phyloP scores from a whole-genome alignment of 2,113 vertebrate genomes.

The Corythaixoides concolor region DNA sequence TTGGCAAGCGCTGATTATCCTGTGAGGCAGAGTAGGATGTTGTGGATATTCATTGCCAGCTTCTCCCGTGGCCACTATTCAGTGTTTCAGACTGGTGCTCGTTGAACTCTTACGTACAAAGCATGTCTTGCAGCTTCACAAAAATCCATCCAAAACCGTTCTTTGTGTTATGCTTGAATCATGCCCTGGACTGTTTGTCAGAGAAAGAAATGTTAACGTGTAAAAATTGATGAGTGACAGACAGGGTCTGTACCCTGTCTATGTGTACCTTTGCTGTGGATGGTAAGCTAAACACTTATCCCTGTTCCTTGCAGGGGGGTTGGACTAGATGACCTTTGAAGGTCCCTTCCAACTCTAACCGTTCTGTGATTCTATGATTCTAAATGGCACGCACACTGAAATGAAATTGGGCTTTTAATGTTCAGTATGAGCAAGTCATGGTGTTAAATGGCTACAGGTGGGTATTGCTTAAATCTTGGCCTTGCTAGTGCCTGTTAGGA shows the following conservation, averaged over 20 bases:
- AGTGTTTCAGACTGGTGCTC: background rate
- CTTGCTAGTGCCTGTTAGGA: background rate
- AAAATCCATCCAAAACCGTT: background rate
- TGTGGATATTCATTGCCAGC: background rate
- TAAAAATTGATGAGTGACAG: background rate
- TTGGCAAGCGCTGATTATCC: background rate
- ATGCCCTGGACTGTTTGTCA: background rate
- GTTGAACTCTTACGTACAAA: fast-evolving
- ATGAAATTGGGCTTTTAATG: background rate
- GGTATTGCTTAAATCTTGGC: background rate
- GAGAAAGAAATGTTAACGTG: background rate
- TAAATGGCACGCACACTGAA: background rate
- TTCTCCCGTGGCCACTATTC: background rate
- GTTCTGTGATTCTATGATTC: too few species aligned
- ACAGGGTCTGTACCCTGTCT: background rate
- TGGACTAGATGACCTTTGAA: too few species aligned
- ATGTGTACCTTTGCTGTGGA: background rate
- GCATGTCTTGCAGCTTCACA: background rate
- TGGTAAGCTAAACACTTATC: background rate
- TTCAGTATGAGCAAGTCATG: background rate
- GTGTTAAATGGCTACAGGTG: background rate
- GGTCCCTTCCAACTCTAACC: too few species aligned
- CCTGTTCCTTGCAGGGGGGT: too few species aligned
- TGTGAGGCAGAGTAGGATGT: background rate
- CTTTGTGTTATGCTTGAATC: background rate